Percentiles rank a stretch among this genome's conserved stretches.
These are phyloP conservation scores for Mormoops blainvillei DNA, from an alignment of 2,113 vertebrate species.

Conservation along the genomic window DNA sequence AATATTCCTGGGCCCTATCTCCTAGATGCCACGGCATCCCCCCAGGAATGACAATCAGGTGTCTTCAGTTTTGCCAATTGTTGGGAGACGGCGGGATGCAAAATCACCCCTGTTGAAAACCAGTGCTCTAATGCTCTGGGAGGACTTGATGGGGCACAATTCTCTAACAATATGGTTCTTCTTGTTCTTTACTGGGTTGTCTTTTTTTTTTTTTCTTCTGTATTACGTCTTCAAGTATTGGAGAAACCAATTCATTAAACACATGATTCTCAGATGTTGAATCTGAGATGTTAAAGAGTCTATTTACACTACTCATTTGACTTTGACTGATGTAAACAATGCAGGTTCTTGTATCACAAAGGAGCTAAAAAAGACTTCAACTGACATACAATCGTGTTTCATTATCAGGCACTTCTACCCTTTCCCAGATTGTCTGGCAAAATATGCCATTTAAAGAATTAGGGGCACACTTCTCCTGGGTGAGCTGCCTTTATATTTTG, in stretches of 20 bases:
- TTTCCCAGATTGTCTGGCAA: constrained; percentile 13
- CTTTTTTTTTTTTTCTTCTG: neutral
- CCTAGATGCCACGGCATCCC: neutral
- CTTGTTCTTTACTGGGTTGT: neutral
- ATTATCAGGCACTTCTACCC: neutral
- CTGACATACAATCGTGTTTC: neutral
- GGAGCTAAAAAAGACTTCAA: neutral
- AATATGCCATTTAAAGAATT: neutral
- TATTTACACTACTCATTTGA: neutral
- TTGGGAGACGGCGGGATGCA: neutral
- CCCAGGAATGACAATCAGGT: neutral
- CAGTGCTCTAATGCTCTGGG: neutral
- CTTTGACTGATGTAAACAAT: neutral
- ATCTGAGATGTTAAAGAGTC: neutral
- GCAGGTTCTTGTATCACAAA: neutral
- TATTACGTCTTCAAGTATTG: neutral
- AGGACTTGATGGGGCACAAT: neutral
- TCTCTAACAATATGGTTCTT: neutral
- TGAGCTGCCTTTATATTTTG: neutral
- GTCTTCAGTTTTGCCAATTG: neutral
- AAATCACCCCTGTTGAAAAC: neutral
- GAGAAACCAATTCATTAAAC: neutral
- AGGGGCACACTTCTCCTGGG: neutral
- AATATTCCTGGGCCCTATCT: neutral
- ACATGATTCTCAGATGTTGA: neutral